Conservation (phyloP, 2,797 vertebrate genomes). For the Acanthopagrus latus region DNA sequence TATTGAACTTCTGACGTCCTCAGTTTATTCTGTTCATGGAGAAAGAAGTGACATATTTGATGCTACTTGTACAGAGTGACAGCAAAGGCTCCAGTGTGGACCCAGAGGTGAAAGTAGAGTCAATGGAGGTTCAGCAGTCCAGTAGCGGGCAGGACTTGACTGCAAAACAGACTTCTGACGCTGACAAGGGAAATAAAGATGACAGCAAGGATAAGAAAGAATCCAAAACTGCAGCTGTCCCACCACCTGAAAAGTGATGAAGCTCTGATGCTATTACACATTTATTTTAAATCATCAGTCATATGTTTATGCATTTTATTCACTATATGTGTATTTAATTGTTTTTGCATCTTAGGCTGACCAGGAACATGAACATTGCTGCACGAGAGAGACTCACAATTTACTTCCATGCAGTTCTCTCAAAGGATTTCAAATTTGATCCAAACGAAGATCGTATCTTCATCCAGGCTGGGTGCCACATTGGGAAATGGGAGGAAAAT, state of each 20-base stretch:
- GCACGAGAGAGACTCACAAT: slow-evolving; percentile 80
- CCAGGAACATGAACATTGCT: slow-evolving; percentile 56
- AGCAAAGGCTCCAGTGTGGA: slow-evolving; percentile 65
- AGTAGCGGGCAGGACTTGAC: background rate
- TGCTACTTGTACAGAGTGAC: slow-evolving; percentile 40
- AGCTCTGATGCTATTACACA: background rate
- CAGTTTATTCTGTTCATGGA: accelerated
- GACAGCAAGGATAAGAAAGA: background rate
- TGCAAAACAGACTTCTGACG: background rate
- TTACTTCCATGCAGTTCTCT: slow-evolving; percentile 93
- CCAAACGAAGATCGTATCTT: slow-evolving; percentile 68
- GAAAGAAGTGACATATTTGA: background rate
- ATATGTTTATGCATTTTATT: background rate
- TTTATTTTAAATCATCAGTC: background rate
- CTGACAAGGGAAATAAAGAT: background rate
- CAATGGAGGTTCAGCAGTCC: slow-evolving; percentile 43
- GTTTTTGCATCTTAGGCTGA: slow-evolving; percentile 55
- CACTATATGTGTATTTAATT: background rate
- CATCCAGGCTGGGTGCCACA: slow-evolving; percentile 67
- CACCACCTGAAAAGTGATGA: slow-evolving; percentile 66
- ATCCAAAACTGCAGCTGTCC: background rate
- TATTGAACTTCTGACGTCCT: too few relatives aligned
- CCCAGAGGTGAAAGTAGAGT: background rate
- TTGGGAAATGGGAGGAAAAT: slow-evolving; percentile 61
- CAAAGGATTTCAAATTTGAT: slow-evolving; percentile 88